Base-by-base conservation (phyloP, 2,113 vertebrate genomes). In the Vireo altiloquus region DNA sequence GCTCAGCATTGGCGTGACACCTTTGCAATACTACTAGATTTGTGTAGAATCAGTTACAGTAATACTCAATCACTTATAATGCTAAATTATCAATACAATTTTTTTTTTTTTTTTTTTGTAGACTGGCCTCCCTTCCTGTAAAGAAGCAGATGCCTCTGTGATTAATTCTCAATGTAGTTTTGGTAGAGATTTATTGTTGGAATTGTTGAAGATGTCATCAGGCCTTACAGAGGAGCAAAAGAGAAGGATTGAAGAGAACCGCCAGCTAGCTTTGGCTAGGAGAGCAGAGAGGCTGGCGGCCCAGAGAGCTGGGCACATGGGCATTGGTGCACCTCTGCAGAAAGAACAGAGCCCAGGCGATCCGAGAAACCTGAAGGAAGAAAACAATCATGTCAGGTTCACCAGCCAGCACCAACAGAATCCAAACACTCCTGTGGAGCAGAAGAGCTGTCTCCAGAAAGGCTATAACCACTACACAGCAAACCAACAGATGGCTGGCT, bases 201-300 rank as follows among this genome's bases (percentile, higher is more conserved):
- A 89, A 21, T 66, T 79, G 61, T 16, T 54, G 90, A 98, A 97
- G 94, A 99, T 99, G 99, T 99, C 99, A 16, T 95, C 95, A 71
- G 97, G 97, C 69, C 97, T 99, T 80, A 99, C 99, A 13, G 98
- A 98, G 52, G 99, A 99, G 77, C 99, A 99, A 69, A 98, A 98
- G 97, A 97, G 97, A 71, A 98, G 97, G 96, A 99, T 99, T 14
- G 99, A 99, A 87, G 99, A 99, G 91, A 99, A 99, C 95, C 97
- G 99, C 42, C 98, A 91, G 75, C 98, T 96, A 50, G 99, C 99
- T 87, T 95, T 99, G 92, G 99, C 99, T 35, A 98, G 98, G 82
- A 98, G 99, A 98, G 99, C 99, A 14, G 98, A 99, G 91, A 98
- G 98, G 96, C 97, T 98, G 63, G 98, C 97, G 82, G 97, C 92